These are phyloP conservation scores for Phacellophora camtschatica DNA, from an alignment of 30 jellyfish, hydroid and myxozoan genomes.

Conservation along the genomic window DNA sequence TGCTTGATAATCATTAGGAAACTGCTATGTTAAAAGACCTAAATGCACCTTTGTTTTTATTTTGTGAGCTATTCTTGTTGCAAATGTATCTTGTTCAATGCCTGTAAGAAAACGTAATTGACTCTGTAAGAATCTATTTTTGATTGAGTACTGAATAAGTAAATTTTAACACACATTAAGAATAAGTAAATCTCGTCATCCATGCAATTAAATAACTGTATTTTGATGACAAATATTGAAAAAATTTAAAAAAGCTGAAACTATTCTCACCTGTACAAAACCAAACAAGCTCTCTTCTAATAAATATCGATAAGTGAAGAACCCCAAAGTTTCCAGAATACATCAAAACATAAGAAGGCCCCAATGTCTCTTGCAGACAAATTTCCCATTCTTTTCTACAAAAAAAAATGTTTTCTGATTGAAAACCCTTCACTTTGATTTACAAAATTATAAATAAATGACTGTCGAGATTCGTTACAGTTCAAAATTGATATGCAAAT, in stretches of 20 bases:
- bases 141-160: too few species aligned
- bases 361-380: constrained; percentile 94
- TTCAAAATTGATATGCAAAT: too few species aligned
- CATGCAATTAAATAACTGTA: too few species aligned
- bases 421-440: background rate
- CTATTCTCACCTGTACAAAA: constrained; percentile 87
- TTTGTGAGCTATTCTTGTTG: constrained; percentile 96
- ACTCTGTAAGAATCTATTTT: background rate
- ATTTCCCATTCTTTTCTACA: constrained; percentile 98
- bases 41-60: constrained; percentile 91
- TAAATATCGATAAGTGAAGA: constrained; percentile 80
- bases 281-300: constrained; percentile 98
- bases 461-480: too few species aligned
- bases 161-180: too few species aligned
- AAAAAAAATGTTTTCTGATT: background rate
- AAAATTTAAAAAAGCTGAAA: too few species aligned
- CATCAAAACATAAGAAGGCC: constrained; percentile 97
- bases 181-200: too few species aligned
- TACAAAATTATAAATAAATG: background rate
- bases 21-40: too few species aligned
- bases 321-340: constrained; percentile 97
- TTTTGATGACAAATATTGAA: too few species aligned
- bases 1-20: too few species aligned
- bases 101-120: constrained; percentile 30
- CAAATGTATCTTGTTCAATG: constrained; percentile 92